These are phyloP conservation scores for Aphelinus certus DNA, from an alignment of 1,140 invertebrate genomes.

Conservation along the genomic window DNA sequence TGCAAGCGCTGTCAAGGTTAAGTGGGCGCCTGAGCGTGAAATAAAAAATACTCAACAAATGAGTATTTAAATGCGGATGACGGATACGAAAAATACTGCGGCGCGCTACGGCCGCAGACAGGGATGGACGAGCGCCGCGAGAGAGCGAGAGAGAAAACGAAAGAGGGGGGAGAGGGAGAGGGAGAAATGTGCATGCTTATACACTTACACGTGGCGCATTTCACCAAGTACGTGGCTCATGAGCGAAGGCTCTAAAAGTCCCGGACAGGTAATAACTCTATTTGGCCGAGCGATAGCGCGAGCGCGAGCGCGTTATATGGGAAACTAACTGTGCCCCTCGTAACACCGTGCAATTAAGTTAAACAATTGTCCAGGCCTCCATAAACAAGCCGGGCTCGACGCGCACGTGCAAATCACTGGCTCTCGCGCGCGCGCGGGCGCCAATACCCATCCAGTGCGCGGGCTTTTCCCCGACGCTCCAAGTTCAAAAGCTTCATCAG, in stretches of 20 bases:
- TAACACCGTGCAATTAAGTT: slow-evolving; percentile 63
- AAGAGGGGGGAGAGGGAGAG: not conserved
- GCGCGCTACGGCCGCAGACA: too few species aligned
- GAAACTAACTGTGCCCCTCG: slow-evolving; percentile 55
- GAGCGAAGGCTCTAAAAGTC: slow-evolving; percentile 56
- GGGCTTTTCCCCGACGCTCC: too few species aligned
- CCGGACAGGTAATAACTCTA: slow-evolving; percentile 61
- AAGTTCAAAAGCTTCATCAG: too few species aligned
- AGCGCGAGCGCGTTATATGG: slow-evolving; percentile 46
- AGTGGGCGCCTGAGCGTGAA: not conserved
- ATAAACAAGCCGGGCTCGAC: slow-evolving; percentile 52
- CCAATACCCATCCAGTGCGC: not conserved
- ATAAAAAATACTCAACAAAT: slow-evolving; percentile 12
- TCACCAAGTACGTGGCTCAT: too few species aligned
- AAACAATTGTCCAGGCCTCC: slow-evolving; percentile 60
- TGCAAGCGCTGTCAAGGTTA: too few species aligned
- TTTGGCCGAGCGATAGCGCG: slow-evolving; percentile 42
- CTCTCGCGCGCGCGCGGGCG: slow-evolving; percentile 8
- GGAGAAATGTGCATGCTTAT: too few species aligned
- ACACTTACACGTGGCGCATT: too few species aligned
- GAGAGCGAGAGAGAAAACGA: not conserved
- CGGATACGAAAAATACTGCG: not conserved
- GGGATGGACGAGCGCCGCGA: not conserved
- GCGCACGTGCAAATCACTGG: slow-evolving; percentile 56
- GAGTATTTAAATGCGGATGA: slow-evolving; percentile 18